These are phyloP conservation scores for Berghia stephanieae DNA, from an alignment of 1,140 invertebrate genomes.

Conservation along the genomic window DNA sequence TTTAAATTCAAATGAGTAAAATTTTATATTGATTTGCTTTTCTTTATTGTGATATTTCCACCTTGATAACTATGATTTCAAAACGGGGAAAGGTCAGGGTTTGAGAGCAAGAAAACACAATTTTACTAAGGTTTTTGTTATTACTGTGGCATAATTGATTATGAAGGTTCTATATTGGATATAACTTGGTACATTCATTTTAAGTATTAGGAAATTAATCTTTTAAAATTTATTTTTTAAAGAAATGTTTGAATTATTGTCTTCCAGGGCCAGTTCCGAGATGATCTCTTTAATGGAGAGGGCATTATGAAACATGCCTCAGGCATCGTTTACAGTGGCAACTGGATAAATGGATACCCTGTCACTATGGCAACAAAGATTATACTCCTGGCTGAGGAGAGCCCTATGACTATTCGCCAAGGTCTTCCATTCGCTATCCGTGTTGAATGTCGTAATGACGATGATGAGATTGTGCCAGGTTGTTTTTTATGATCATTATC, in stretches of 20 bases:
- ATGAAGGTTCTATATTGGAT: too few relatives aligned
- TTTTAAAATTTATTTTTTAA: background rate
- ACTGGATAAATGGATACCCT: constrained; percentile 61
- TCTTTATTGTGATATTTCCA: too few relatives aligned
- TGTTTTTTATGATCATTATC: constrained; percentile 19
- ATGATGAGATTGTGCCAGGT: constrained; percentile 54
- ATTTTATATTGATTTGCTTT: too few relatives aligned
- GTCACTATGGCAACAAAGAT: constrained; percentile 55
- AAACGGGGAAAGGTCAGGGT: too few relatives aligned
- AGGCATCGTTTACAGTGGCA: constrained; percentile 57
- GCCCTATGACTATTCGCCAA: constrained; percentile 46
- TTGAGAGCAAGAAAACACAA: too few relatives aligned
- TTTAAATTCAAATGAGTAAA: too few relatives aligned
- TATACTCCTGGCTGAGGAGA: constrained; percentile 41
- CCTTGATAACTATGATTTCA: too few relatives aligned
- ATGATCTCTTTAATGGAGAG: constrained; percentile 60
- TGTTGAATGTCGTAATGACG: constrained; percentile 54
- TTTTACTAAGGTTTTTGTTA: too few relatives aligned
- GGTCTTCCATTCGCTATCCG: constrained; percentile 55
- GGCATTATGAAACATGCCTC: constrained; percentile 60
- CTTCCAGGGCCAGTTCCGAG: constrained; percentile 60
- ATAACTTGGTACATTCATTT: background rate
- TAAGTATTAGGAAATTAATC: background rate
- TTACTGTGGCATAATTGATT: too few relatives aligned
- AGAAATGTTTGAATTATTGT: constrained; percentile 13